Base-by-base conservation (phyloP, 1,140 invertebrate genomes). In the Megalopta genalis region DNA sequence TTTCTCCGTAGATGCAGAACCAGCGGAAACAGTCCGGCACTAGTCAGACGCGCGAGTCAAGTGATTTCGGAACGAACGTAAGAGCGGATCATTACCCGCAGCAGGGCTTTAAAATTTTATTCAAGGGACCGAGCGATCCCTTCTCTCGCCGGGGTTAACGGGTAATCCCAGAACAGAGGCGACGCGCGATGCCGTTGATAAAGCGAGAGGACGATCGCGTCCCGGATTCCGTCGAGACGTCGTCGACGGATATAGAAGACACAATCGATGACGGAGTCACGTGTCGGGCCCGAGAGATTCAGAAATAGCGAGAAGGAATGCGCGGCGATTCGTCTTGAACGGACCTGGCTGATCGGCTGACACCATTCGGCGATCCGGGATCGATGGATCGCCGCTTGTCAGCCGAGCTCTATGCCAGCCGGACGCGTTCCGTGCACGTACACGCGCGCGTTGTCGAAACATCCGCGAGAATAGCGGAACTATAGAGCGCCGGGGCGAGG, bases 381-480 rank as follows among this genome's bases (percentile, higher is more conserved):
- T 85, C 66, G 70, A 85, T 85, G 39, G 27, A 69, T 72, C 81
- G 57, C 62, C 73, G 37, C 46, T 21, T 54, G 52, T 32, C 62
- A 16, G 46, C 23, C 39, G 66, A 67, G 39, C n/a, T 32, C 25
- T 14, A 37, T 49, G 25, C 57, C 42, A 32, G 37, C 54, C 72
- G 18, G 10, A 10, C 5, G 9, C 5, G 9, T 9, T 8, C 32
- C 37, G 16, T 27, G 14, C 57, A 57, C n/a, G 62, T 59, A 66
- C 25, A n/a, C n/a, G 18, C 52, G 62, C 42, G 59, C 27, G 73
- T 75, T 60, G 73, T 60, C 67, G 73, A 64, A 76, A 60, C 64
- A 66, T 76, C 65, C 65, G 64, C 64, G 78, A 27, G 84, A 42
- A 60, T 71, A 62, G 46, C 64, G 60, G 74, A 73, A 82, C 78